These are phyloP conservation scores for Abramis brama DNA, from an alignment of 2,113 vertebrate species.

Conservation along the genomic window DNA sequence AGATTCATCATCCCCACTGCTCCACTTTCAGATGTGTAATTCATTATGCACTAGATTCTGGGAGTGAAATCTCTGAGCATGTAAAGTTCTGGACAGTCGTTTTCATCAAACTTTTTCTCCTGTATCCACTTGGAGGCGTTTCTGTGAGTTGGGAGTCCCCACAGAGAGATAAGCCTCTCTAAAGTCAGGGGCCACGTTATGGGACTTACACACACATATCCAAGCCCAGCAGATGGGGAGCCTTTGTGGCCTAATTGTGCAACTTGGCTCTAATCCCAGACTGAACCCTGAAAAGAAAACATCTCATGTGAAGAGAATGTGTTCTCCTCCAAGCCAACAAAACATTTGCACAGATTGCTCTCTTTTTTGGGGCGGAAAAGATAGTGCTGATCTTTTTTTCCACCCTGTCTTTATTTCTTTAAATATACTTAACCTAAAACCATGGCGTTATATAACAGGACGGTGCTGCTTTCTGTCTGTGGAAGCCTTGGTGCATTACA, in stretches of 20 bases:
- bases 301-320: slow-evolving; percentile 49
- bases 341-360: slow-evolving; percentile 46
- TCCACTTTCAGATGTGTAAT: background rate
- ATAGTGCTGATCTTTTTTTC: slow-evolving; percentile 7
- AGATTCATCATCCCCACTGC: background rate
- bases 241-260: slow-evolving; percentile 50
- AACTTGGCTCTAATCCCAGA: slow-evolving; percentile 54
- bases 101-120: background rate
- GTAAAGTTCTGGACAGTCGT: background rate
- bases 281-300: slow-evolving; percentile 49
- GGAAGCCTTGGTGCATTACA: background rate
- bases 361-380: slow-evolving; percentile 22
- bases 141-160: slow-evolving; percentile 16
- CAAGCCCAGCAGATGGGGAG: slow-evolving; percentile 54
- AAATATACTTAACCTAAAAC: background rate
- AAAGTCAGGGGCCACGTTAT: slow-evolving; percentile 26
- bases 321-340: slow-evolving; percentile 44
- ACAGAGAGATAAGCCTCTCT: background rate
- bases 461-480: background rate
- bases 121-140: slow-evolving; percentile 11
- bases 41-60: background rate
- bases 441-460: background rate
- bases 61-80: background rate
- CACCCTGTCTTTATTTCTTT: background rate
- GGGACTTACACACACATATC: background rate